Base-by-base conservation (phyloP, 2,113 vertebrate species). In the Anolis carolinensis region DNA sequence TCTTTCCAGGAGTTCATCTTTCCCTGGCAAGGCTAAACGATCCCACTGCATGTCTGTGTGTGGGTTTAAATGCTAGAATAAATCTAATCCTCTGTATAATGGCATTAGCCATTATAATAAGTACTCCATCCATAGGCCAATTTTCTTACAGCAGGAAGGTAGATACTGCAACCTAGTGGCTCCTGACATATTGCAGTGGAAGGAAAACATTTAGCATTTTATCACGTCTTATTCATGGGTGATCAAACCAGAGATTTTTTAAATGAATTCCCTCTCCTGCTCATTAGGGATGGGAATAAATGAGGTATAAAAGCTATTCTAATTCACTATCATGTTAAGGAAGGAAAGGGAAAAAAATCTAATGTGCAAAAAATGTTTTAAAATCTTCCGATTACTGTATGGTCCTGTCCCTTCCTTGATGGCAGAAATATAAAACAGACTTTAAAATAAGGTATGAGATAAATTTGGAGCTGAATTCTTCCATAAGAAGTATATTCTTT, bases 81-180 rank as follows among this genome's bases (percentile, higher is more conserved):
- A 74, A 74, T n/a, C 63, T 79, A 74, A 75, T 67, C 70, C 52
- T 70, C 79, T 52, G 36, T 48, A 34, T 87, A 55, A 62, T 82
- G 39, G 30, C 0, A 25, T 90, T 92, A 89, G 89, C 89, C 84
- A 79, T 94, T 89, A 68, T 55, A 36, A 52, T 7, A 63, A 50
- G 8, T 0, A 55, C 32, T 48, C 2, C 39, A n/a, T 44, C 52
- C 0, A 13, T 59, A 68, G 63, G 5, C 32, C 62, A 32, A 0
- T 1, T 0, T 18, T 21, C 25, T 62, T 18, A 8, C 32, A 92
- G 36, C 0, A 30, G 18, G 87, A n/a, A 86, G 55, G 89, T 1
- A 21, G 70, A 3, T 91, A 91, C 93, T 95, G 95, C 94, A 92
- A 93, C 5, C 95, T 95, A 50, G 91, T 90, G 95, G 94, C 89